Conservation (phyloP, 2,797 vertebrate species). For the Cynopterus sphinx region DNA sequence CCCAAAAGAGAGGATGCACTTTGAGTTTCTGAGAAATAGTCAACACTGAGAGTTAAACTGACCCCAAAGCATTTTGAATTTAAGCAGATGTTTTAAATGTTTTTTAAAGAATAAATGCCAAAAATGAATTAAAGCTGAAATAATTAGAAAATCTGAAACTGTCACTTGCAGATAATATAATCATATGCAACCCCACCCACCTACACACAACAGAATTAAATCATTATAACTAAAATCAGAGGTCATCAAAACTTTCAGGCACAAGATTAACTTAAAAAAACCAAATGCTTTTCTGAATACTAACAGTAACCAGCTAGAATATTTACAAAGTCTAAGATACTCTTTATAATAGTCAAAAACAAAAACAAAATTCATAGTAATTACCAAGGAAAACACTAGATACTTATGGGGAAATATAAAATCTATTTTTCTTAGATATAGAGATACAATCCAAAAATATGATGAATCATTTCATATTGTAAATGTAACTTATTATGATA, state of each 20-base stretch:
- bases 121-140: background rate
- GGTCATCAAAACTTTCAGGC: background rate
- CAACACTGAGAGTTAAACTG: background rate
- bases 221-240: background rate
- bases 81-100: background rate
- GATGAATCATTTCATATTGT: background rate
- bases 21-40: background rate
- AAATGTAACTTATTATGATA: slow-evolving; percentile 27
- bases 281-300: background rate
- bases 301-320: background rate
- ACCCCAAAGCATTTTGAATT: background rate
- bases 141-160: background rate
- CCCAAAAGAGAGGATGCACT: background rate
- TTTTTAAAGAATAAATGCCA: slow-evolving; percentile 12
- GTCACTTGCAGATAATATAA: background rate
- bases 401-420: background rate
- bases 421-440: background rate
- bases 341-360: background rate
- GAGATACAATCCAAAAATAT: slow-evolving; percentile 21
- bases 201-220: background rate
- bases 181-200: background rate
- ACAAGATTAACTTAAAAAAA: background rate
- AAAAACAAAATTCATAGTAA: background rate
- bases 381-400: background rate
- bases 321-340: background rate